A percentile compares a stretch with the other conserved stretches of the same genome.
Evolutionary conservation across 2,113 vertebrate species (phyloP).

Genomic region (Sitta europaea): DNA sequence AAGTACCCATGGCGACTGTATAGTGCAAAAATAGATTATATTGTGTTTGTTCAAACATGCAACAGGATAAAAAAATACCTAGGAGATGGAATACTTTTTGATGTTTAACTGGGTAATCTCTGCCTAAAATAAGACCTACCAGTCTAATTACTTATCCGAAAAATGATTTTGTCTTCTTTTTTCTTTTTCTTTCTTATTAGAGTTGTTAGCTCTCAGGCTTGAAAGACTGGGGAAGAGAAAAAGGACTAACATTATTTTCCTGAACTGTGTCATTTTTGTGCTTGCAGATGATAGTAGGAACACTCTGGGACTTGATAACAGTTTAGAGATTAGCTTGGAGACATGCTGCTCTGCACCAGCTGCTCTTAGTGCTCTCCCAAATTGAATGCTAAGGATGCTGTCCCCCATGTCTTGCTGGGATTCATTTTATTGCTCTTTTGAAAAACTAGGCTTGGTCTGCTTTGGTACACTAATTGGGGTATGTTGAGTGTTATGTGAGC

Average conservation of each 20-base stretch:
- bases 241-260: not conserved
- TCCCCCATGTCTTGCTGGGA: not conserved
- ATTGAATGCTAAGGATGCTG: not conserved
- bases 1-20: fast-evolving
- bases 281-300: not conserved
- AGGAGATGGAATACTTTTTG: not conserved
- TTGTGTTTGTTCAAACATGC: not conserved
- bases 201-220: not conserved
- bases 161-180: not conserved
- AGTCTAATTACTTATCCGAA: not conserved
- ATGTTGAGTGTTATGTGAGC: not conserved
- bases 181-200: not conserved
- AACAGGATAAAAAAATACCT: not conserved
- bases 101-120: not conserved
- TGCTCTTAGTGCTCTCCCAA: not conserved
- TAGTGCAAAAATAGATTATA: not conserved
- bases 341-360: not conserved
- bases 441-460: not conserved
- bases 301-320: not conserved
- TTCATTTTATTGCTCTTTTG: not conserved
- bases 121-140: not conserved
- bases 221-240: not conserved
- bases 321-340: not conserved
- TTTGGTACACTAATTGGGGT: not conserved
- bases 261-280: not conserved